Base-by-base conservation (phyloP, 2,113 vertebrate genomes). In the Chloropsis hardwickii region DNA sequence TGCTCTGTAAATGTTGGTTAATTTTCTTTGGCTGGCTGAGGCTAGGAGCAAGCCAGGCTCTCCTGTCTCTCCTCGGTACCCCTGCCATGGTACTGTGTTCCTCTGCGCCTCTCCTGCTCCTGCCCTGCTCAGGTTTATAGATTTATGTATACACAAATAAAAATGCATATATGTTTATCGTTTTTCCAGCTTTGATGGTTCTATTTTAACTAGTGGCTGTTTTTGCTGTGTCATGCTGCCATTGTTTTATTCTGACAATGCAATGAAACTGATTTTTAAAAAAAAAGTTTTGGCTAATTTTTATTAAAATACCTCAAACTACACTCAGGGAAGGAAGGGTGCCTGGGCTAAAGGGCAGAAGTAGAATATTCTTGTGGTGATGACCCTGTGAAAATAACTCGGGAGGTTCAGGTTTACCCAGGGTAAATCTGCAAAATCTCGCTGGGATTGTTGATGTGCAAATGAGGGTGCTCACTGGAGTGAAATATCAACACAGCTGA, bases 201-300 rank as follows among this genome's bases (percentile, higher is more conserved):
- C 88, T 96, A 33, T 95, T 97, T 91, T 94, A 97, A 76, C n/a
- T 37, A 95, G 86, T 54, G 62, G 92, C 95, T 97, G 93, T 37
- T 4, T 95, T 93, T 94, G 95, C 97, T 97, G 96, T 94, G 95
- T 97, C 96, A 87, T 76, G 70, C 87, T 90, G 91, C 92, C 73
- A 86, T 94, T 96, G 60, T 73, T 24, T 90, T 94, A 83, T 89
- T 98, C 86, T 94, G 87, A 86, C 90, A 77, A 58, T 86, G 87
- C 84, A 93, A 80, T 81, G 83, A 28, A 17, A 88, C 65, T 44
- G 72, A 81, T 88, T 40, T 40, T 37, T 0, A 5, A 45, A 35
- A 29, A 12, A 56, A 65, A 17, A 28, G 29, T 42, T 85, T 67
- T 92, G 81, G 70, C 80, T 92, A 56, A 71, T 81, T 95, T 95